A percentile compares a stretch with the other conserved stretches of the same genome.
Evolutionary conservation across 2,113 vertebrate genomes (phyloP).

Genomic region (Numenius arquata): DNA sequence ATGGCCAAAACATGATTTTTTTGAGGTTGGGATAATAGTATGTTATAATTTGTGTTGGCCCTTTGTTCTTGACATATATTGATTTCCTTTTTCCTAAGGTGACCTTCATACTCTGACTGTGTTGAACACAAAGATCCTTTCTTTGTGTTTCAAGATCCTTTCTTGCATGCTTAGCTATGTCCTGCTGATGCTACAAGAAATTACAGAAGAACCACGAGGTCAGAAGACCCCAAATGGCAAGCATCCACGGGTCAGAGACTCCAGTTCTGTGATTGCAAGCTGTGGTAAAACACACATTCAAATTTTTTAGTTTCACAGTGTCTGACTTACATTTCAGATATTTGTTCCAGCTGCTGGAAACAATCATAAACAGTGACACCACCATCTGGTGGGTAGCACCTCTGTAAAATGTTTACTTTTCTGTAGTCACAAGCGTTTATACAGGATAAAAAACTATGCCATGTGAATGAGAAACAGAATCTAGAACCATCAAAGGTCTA

Average conservation of each 20-base stretch:
- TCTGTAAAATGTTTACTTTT: neutral
- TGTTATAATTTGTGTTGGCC: neutral
- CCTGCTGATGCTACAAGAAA: neutral
- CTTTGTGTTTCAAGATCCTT: neutral
- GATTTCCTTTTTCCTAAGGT: neutral
- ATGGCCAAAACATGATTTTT: neutral
- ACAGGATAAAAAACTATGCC: neutral
- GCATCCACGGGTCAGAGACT: neutral
- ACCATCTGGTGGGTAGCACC: neutral
- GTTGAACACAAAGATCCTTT: neutral
- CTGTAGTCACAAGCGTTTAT: neutral
- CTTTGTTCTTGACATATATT: neutral
- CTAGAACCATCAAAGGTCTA: neutral
- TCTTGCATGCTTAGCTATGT: neutral
- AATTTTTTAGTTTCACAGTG: neutral
- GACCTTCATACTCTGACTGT: neutral
- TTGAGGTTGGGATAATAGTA: neutral
- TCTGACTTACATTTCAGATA: neutral
- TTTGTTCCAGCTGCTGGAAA: neutral
- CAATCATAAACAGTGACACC: neutral
- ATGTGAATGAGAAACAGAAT: neutral
- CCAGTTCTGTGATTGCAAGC: neutral
- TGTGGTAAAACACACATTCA: neutral
- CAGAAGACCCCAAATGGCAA: neutral
- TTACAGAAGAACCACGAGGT: neutral